Evolutionary conservation across 2,888 invertebrate species (phyloP).

Genomic region (Drosophila cognata): DNA sequence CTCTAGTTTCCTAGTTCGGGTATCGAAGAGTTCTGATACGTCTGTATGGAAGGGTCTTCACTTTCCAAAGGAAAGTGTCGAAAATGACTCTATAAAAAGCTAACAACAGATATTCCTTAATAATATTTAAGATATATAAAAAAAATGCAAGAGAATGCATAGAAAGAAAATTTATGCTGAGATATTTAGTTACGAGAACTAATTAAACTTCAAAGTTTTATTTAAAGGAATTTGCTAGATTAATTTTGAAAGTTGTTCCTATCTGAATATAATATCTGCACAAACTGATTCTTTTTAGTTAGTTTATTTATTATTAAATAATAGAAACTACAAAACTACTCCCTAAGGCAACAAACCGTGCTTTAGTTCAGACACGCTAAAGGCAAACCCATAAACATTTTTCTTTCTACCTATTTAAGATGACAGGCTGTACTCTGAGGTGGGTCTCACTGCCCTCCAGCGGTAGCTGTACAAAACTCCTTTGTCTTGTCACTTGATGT

Average conservation of each 20-base stretch:
- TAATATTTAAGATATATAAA: no score
- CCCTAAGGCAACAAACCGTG: background rate
- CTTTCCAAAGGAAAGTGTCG: no score
- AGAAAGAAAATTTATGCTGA: no score
- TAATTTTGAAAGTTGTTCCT: background rate
- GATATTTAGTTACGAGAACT: no score
- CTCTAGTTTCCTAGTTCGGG: no score
- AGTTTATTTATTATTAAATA: background rate
- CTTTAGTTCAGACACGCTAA: background rate
- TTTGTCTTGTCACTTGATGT: constrained; percentile 1
- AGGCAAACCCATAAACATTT: background rate
- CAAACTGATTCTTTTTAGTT: background rate
- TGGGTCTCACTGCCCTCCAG: background rate
- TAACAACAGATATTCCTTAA: no score
- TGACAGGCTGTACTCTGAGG: background rate
- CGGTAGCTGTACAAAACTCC: background rate
- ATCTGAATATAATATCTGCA: background rate
- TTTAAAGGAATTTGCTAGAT: background rate
- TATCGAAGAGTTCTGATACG: no score
- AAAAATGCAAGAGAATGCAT: no score
- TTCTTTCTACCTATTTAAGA: background rate
- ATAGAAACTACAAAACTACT: background rate
- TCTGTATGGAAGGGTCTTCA: background rate
- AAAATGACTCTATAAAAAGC: no score
- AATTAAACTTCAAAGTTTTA: background rate